Percentiles rank a stretch among this genome's conserved stretches.
Evolutionary conservation across 1,140 invertebrate species (phyloP).

Genomic region (Drosophila sturtevanti): DNA sequence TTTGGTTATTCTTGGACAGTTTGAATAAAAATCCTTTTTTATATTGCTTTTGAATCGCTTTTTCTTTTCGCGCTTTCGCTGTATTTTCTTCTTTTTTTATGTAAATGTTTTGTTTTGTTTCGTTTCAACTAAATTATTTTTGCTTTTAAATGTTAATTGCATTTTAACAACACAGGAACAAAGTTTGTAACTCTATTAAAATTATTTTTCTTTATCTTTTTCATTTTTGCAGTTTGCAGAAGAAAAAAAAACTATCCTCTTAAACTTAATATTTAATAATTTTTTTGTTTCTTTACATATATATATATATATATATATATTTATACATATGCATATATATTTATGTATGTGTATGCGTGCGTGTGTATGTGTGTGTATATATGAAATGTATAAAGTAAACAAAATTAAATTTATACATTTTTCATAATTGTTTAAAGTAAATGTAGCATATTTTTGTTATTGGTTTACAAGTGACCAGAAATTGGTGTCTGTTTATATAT

Average conservation of each 20-base stretch:
- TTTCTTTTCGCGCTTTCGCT: background rate
- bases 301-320: constrained; percentile 2
- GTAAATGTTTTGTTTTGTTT: background rate
- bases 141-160: constrained; percentile 32
- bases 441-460: constrained; percentile 61
- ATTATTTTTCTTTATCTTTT: constrained; percentile 36
- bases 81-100: constrained; percentile 12
- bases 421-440: constrained; percentile 39
- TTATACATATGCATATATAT: background rate
- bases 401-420: constrained; percentile 2
- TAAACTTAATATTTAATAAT: background rate
- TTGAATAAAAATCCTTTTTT: constrained; percentile 7
- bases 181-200: constrained; percentile 59
- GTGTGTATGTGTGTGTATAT: constrained; percentile 22
- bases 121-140: constrained; percentile 49
- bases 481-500: constrained; percentile 46
- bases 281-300: constrained; percentile 6
- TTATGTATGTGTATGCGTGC: constrained; percentile 9
- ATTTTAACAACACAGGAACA: constrained; percentile 78
- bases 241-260: constrained; percentile 24
- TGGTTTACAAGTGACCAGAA: constrained; percentile 77
- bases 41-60: constrained; percentile 41
- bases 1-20: constrained; percentile 3
- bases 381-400: constrained; percentile 64
- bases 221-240: constrained; percentile 1